phyloP scores from a whole-genome alignment of 2,797 vertebrate species.

The Iguana delicatissima region DNA sequence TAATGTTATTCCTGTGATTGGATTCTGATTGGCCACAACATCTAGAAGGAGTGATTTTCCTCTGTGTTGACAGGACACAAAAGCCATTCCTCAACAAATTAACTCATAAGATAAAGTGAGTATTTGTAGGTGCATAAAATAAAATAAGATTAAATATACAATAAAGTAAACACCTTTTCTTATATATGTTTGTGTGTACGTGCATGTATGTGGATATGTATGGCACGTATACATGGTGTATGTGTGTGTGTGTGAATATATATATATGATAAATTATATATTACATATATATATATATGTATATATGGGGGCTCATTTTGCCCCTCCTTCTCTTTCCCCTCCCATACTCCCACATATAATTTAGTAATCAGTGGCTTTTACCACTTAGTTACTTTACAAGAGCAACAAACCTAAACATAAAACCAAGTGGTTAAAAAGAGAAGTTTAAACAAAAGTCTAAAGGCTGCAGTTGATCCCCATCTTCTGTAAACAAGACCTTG shows the following conservation, averaged over 20 bases:
- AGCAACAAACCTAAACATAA: conserved; percentile 78
- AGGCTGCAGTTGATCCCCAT: conserved; percentile 70
- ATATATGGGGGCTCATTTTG: not conserved
- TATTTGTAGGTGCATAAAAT: not conserved
- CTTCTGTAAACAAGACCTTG: conserved; percentile 79
- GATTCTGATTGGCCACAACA: not conserved
- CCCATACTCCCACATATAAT: conserved; percentile 12
- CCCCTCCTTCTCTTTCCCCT: no score
- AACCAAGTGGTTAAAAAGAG: conserved; percentile 77
- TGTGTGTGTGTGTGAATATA: not conserved
- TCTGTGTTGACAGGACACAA: not conserved
- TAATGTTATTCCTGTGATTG: not conserved
- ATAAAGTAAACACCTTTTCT: no score
- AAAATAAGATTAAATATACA: no score
- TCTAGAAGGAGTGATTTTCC: no score
- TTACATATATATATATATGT: not conserved
- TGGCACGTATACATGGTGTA: not conserved
- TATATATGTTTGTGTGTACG: not conserved
- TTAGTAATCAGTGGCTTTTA: conserved; percentile 74
- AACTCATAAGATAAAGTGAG: not conserved
- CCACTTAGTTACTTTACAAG: conserved; percentile 80
- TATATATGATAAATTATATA: no score
- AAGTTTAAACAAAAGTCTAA: conserved; percentile 82
- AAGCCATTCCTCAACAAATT: not conserved
- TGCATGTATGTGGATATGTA: not conserved